Evolutionary conservation across 2,113 vertebrate species (phyloP).

Genomic region (Pao palembangensis): DNA sequence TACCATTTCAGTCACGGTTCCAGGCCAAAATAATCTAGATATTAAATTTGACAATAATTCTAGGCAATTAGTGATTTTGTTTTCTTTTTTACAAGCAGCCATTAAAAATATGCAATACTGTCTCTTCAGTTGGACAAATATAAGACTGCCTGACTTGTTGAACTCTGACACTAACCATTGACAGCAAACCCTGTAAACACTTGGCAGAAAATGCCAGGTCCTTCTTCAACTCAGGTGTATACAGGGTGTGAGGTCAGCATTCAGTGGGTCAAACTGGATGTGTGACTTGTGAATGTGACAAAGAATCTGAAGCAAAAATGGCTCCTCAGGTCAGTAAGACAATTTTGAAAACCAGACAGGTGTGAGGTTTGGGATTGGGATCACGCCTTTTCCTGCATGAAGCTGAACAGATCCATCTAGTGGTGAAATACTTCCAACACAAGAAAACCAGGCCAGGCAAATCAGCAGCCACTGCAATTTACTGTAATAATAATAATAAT

Average conservation of each 20-base stretch:
- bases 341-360: slow-evolving; percentile 2
- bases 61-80: too few species aligned
- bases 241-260: slow-evolving; percentile 37
- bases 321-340: slow-evolving; percentile 16
- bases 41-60: too few species aligned
- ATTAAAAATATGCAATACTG: too few species aligned
- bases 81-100: too few species aligned
- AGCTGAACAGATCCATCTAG: slow-evolving; percentile 54
- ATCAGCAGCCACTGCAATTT: slow-evolving; percentile 35
- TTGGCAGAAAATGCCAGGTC: background rate
- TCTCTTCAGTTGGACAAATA: too few species aligned
- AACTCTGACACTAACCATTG: slow-evolving; percentile 46
- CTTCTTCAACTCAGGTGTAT: background rate
- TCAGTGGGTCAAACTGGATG: slow-evolving; percentile 30
- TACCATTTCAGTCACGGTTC: too few species aligned
- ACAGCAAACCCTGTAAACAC: slow-evolving; percentile 16
- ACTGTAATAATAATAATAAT: background rate
- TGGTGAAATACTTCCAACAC: slow-evolving; percentile 31
- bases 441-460: background rate
- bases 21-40: too few species aligned
- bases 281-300: slow-evolving; percentile 37
- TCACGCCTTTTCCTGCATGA: slow-evolving; percentile 12
- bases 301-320: slow-evolving; percentile 35
- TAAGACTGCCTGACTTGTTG: slow-evolving; percentile 22
- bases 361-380: background rate